Percentiles rank a stretch among this genome's conserved stretches.
These are phyloP conservation scores for Yponomeuta plumbellus DNA, from an alignment of 2,888 invertebrate species.

Conservation along the genomic window DNA sequence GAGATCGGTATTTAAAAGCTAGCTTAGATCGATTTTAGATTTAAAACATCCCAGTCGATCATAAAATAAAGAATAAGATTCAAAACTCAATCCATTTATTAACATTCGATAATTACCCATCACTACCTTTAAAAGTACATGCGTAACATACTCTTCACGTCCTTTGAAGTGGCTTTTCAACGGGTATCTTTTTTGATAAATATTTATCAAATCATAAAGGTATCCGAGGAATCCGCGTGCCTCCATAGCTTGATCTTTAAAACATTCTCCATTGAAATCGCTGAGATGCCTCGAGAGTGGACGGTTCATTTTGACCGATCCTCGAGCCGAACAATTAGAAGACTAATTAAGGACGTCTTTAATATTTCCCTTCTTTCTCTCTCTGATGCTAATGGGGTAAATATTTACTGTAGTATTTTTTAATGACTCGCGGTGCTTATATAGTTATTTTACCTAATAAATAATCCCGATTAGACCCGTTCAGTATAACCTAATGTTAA, in stretches of 20 bases:
- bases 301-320: neutral
- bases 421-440: too few species aligned
- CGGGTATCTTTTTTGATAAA: neutral
- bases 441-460: too few species aligned
- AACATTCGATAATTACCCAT: too few species aligned
- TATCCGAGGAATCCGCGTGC: conserved; percentile 2
- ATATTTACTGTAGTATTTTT: neutral
- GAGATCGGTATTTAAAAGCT: too few species aligned
- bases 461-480: too few species aligned
- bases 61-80: too few species aligned
- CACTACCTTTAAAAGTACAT: neutral
- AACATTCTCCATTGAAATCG: neutral
- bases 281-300: neutral
- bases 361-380: neutral
- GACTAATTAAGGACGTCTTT: neutral
- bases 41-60: too few species aligned
- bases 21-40: too few species aligned
- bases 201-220: conserved; percentile 9
- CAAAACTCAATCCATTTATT: too few species aligned
- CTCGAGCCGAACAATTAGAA: neutral
- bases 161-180: conserved; percentile 10
- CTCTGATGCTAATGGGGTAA: neutral
- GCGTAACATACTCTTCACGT: conserved; percentile 8
- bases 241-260: conserved; percentile 1
- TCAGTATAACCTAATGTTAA: too few species aligned